Conservation (phyloP, 2,888 invertebrate species). For the Julus scanicus region DNA sequence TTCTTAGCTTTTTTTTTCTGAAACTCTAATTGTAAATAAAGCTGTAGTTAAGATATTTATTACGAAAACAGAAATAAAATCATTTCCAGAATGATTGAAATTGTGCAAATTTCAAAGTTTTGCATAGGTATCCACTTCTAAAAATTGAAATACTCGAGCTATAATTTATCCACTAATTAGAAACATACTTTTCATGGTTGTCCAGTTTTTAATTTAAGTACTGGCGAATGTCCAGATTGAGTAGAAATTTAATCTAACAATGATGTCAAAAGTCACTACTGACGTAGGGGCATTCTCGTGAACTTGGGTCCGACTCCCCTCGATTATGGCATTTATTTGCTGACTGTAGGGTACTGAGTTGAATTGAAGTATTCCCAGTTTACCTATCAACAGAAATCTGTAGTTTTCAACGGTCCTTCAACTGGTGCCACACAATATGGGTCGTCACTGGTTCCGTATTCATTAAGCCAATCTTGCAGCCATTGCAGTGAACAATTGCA, state of each 20-base stretch:
- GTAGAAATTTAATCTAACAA: no score
- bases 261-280: no score
- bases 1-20: background rate
- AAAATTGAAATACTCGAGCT: background rate
- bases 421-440: conserved; percentile 1
- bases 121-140: no score
- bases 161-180: background rate
- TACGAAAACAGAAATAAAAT: conserved; percentile 18
- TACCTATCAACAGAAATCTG: background rate
- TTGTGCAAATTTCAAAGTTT: background rate
- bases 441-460: background rate
- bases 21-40: conserved; percentile 12
- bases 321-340: no score
- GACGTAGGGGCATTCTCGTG: no score
- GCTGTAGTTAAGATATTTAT: conserved; percentile 45
- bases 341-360: no score
- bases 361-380: no score
- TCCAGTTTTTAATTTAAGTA: no score
- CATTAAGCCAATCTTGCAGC: conserved; percentile 13
- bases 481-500: conserved; percentile 25
- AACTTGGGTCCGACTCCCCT: no score
- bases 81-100: background rate
- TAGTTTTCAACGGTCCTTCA: conserved; percentile 7
- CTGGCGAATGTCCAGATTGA: no score
- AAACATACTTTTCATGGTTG: background rate